phyloP scores from a whole-genome alignment of 2,888 invertebrate genomes.

The Napeogenes inachia region DNA sequence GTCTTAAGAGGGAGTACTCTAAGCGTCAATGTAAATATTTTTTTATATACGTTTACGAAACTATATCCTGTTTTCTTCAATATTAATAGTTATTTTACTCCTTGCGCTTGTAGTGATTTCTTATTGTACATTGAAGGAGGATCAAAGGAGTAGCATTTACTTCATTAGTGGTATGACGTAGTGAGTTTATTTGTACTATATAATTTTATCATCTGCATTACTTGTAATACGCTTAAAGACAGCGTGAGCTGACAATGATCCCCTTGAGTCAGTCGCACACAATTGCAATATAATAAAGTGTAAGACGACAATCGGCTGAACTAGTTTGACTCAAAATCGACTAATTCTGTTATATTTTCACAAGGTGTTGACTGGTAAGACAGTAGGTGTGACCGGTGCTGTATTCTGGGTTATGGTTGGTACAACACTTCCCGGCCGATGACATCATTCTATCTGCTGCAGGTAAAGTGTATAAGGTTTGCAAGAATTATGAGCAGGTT shows the following conservation, averaged over 20 bases:
- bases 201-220: constrained; percentile 56
- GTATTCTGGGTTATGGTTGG: constrained; percentile 70
- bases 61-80: constrained; percentile 63
- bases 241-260: constrained; percentile 63
- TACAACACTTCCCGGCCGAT: constrained; percentile 61
- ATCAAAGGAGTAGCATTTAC: constrained; percentile 60
- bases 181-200: constrained; percentile 54
- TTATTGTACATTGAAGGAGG: constrained; percentile 57
- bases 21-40: constrained; percentile 40
- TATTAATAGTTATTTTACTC: constrained; percentile 43
- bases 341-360: constrained; percentile 77
- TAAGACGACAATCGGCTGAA: constrained; percentile 58
- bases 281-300: constrained; percentile 52
- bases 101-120: constrained; percentile 66
- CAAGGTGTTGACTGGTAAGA: constrained; percentile 78
- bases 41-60: constrained; percentile 4
- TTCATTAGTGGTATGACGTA: constrained; percentile 62
- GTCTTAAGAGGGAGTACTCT: constrained; percentile 60
- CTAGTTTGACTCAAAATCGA: constrained; percentile 72
- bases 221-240: constrained; percentile 58
- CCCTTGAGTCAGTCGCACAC: constrained; percentile 56
- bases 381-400: constrained; percentile 75
- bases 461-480: constrained; percentile 76
- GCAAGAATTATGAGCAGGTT: constrained; percentile 63
- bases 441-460: constrained; percentile 54